Evolutionary conservation across 2,888 invertebrate genomes (phyloP).

Genomic region (Chelonus formosanus): DNA sequence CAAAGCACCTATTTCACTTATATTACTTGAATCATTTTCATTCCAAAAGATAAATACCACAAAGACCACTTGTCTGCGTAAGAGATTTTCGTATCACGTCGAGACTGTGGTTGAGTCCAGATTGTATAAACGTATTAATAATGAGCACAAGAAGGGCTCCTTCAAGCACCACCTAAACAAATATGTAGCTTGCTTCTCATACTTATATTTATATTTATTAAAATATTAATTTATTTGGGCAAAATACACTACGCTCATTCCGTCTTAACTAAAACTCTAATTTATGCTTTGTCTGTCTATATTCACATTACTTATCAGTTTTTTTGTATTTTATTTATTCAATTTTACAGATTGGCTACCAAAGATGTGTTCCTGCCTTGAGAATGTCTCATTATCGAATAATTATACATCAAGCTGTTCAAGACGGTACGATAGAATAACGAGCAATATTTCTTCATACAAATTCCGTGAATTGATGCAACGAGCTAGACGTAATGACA

Average conservation of each 20-base stretch:
- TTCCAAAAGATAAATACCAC: conserved; percentile 21
- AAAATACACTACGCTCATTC: no score
- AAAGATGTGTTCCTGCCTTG: conserved; percentile 53
- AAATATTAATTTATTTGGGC: neutral
- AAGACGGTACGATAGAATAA: conserved; percentile 47
- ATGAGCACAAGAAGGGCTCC: conserved; percentile 42
- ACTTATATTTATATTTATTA: neutral
- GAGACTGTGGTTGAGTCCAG: conserved; percentile 43
- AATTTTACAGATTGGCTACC: conserved; percentile 53
- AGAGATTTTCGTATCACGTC: conserved; percentile 39
- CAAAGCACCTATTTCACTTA: neutral
- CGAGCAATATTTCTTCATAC: conserved; percentile 39
- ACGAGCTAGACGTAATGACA: conserved; percentile 22
- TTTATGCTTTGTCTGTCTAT: neutral
- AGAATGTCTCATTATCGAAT: conserved; percentile 38
- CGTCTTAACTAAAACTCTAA: no score
- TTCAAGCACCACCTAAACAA: conserved; percentile 30
- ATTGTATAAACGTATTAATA: conserved; percentile 38
- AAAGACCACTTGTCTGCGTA: conserved; percentile 42
- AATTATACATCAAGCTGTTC: conserved; percentile 38
- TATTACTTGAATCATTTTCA: conserved; percentile 4
- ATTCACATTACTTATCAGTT: neutral
- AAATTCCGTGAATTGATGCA: conserved; percentile 41
- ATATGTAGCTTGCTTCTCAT: conserved; percentile 26
- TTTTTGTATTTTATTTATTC: neutral